Evolutionary conservation across 2,888 invertebrate genomes (phyloP), one percentile per base, ranked within the genome.

Genomic region (Peribatodes rhomboidaria): DNA sequence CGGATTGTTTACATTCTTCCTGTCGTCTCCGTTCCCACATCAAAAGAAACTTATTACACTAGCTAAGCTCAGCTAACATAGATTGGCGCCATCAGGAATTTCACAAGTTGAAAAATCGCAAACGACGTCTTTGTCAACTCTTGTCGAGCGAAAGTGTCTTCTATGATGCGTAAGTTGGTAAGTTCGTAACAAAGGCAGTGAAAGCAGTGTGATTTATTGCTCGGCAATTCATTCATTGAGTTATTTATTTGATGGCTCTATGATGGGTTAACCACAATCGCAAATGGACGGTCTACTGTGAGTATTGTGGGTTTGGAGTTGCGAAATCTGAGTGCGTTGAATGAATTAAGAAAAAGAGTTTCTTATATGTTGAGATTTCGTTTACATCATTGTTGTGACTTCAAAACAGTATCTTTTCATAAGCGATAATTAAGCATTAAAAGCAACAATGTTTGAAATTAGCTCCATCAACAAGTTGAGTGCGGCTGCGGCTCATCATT

Each of bases 1-100:
- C 83, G 83, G 88, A 85, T 84, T 82, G 83, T 82, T 83, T 74
- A 75, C 86, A 88, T 89, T 85, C 84, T 84, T 86, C 82, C 84
- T 79, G 76, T 76, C 80, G 79, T 82, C 80, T 83, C 82, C 81
- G 81, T 83, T 85, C 83, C 76, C 80, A 83, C 79, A 84, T 81
- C 74, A 81, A 80, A 81, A 81, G 73, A 79, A 77, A 76, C 75
- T 72, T 68, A 68, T 65, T 69, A 67, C 59, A 56, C 56, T 61
- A 60, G 61, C 57, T 54, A 56, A 61, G 56, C 27, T 58, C 52
- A 52, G 61, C 63, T 68, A 66, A 72, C 61, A 65, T 63, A 66
- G 65, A 70, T 69, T 66, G 72, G 69, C 70, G 69, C 67, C 67
- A 44, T 41, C 56, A 68, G 50, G 68, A 69, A 71, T 73, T 70